Evolutionary conservation across 2,797 vertebrate species (phyloP).

Genomic region (Chloroceryle amazona): DNA sequence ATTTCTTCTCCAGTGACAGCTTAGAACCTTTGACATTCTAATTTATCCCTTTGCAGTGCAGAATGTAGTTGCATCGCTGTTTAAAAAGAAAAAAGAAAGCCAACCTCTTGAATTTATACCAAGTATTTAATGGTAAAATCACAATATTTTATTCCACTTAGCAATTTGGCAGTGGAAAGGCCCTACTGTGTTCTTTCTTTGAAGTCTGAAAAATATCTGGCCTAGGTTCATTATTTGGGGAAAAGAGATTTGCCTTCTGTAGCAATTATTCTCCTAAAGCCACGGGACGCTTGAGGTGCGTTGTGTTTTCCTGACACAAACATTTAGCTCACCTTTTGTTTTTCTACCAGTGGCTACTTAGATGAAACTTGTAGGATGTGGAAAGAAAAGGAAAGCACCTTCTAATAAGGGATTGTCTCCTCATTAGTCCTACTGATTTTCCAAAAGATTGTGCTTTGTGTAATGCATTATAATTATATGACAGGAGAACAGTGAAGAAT

Average conservation of each 20-base stretch:
- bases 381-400: conserved; percentile 32
- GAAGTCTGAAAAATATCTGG: conserved; percentile 56
- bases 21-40: background rate
- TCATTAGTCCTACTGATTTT: conserved; percentile 6
- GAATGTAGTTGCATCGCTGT: background rate
- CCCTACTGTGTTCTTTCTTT: conserved; percentile 68
- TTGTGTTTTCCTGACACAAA: conserved; percentile 69
- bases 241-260: conserved; percentile 48
- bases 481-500: conserved; percentile 77
- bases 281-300: conserved; percentile 69
- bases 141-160: conserved; percentile 40
- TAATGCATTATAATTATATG: conserved; percentile 84
- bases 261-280: conserved; percentile 24
- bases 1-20: background rate
- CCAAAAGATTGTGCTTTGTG: conserved; percentile 18
- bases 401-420: background rate
- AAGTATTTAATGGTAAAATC: conserved; percentile 66
- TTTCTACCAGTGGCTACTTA: conserved; percentile 15
- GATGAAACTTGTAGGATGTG: conserved; percentile 1
- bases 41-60: background rate
- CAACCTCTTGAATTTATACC: background rate
- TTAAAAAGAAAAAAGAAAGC: background rate
- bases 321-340: conserved; percentile 69
- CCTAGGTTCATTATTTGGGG: background rate
- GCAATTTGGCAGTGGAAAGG: conserved; percentile 46